Percentiles rank a stretch among this genome's conserved stretches.
Evolutionary conservation across 2,888 invertebrate genomes (phyloP).

Genomic region (Torymus aiolomorphi): DNA sequence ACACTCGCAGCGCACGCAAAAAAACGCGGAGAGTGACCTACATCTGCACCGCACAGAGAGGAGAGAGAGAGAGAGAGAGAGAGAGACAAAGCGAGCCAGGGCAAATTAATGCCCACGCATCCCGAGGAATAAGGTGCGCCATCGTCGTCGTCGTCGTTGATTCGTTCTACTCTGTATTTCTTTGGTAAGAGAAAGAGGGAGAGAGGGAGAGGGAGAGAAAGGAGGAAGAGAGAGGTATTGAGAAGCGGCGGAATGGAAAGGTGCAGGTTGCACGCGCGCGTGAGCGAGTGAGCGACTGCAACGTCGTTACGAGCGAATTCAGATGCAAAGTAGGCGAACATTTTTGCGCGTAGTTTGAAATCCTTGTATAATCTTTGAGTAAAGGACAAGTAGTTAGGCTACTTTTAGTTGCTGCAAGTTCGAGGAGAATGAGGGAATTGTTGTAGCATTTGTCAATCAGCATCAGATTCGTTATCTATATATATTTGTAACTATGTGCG

Average conservation of each 20-base stretch:
- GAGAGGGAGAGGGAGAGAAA: neutral
- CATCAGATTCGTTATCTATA: too few relatives aligned
- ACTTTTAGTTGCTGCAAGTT: too few relatives aligned
- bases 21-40: constrained; percentile 27
- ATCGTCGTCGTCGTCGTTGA: constrained; percentile 4
- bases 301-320: constrained; percentile 14
- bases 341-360: neutral
- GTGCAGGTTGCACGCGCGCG: neutral
- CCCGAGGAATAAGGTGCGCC: constrained; percentile 36
- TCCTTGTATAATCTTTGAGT: neutral
- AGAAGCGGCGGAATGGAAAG: neutral
- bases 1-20: neutral
- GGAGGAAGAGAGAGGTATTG: neutral
- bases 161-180: constrained; percentile 46
- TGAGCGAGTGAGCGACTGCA: too few relatives aligned
- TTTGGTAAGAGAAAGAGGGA: neutral
- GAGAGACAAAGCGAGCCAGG: constrained; percentile 32
- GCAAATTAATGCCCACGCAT: constrained; percentile 47
- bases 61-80: constrained; percentile 34
- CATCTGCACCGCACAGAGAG: constrained; percentile 5
- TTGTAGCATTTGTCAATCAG: too few relatives aligned
- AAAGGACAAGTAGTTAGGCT: too few relatives aligned
- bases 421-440: too few relatives aligned
- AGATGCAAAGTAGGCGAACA: constrained; percentile 6
- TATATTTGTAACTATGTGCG: too few relatives aligned